Evolutionary conservation across 2,797 vertebrate species (phyloP), one percentile per base, ranked within the genome.

Genomic region (Platalea minor): DNA sequence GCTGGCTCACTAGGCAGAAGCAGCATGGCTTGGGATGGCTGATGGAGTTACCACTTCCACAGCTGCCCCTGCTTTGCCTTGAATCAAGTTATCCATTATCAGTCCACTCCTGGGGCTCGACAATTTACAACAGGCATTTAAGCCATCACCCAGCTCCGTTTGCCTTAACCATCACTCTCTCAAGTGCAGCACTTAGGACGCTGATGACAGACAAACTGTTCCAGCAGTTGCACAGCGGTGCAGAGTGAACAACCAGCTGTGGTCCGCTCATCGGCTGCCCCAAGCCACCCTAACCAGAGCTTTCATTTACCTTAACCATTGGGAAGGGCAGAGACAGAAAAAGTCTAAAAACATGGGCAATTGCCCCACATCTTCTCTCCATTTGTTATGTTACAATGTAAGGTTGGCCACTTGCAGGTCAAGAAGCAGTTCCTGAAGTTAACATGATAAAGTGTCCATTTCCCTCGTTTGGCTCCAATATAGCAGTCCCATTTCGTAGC

Each of bases 71-170:
- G 35, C 39, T 69, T 74, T 80, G 35, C 64, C 70, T 74, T 67
- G 48, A 91, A 64, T 83, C 68, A 82, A 48, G 46, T 73, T 92
- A 85, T 88, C 85, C 0, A 0, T 91, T 96, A 93, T 64, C 92
- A 95, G 15, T 48, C 70, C 70, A 87, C 78, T 95, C 77, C 81
- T 23, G 39, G 17, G 54, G 74, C 48, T 74, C 0, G 0, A 83
- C 31, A 74, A 83, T 93, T 91, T 94, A 94, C 91, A 94, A 72
- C 17, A 85, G 67, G 48, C 57, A 87, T 95, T 93, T 85, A 87
- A 89, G 53, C 45, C 56, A 69, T 45, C 45, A 61, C 37, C 72
- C 13, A 2, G 63, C 29, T 89, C 75, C 3, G 2, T 59, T 10
- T 91, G 67, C 72, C 72, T 89, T 53, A 85, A 74, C 57, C 84